Conservation (phyloP, 2,888 invertebrate species). For the Aleiodes alternator region DNA sequence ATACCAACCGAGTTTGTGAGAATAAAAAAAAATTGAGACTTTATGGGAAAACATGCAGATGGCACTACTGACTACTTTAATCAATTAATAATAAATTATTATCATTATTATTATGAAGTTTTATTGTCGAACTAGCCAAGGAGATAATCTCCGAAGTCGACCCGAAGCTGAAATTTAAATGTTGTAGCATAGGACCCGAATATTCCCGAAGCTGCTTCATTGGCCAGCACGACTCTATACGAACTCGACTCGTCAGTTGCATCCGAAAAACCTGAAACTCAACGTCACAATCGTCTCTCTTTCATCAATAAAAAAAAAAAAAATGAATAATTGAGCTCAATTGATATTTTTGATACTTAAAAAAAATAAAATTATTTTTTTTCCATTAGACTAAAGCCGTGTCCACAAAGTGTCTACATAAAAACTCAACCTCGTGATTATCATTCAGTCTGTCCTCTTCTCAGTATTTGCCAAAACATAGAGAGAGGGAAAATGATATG, state of each 20-base stretch:
- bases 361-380: background rate
- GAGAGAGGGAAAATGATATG: background rate
- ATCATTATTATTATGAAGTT: too few species aligned
- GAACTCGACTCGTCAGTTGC: background rate
- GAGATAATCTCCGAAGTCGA: too few species aligned
- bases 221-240: too few species aligned
- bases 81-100: too few species aligned
- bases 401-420: background rate
- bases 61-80: too few species aligned
- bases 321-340: background rate
- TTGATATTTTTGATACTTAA: background rate
- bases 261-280: background rate
- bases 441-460: conserved; percentile 6
- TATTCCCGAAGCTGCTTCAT: too few species aligned
- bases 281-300: background rate
- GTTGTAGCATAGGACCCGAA: too few species aligned
- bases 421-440: conserved; percentile 1
- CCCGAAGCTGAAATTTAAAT: too few species aligned
- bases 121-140: too few species aligned
- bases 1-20: too few species aligned
- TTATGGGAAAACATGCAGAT: too few species aligned
- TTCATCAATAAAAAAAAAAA: background rate
- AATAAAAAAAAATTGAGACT: too few species aligned
- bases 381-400: conserved; percentile 16
- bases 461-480: conserved; percentile 7